Base-by-base conservation (phyloP, 2,888 invertebrate species). In the Slavum lentiscoides region DNA sequence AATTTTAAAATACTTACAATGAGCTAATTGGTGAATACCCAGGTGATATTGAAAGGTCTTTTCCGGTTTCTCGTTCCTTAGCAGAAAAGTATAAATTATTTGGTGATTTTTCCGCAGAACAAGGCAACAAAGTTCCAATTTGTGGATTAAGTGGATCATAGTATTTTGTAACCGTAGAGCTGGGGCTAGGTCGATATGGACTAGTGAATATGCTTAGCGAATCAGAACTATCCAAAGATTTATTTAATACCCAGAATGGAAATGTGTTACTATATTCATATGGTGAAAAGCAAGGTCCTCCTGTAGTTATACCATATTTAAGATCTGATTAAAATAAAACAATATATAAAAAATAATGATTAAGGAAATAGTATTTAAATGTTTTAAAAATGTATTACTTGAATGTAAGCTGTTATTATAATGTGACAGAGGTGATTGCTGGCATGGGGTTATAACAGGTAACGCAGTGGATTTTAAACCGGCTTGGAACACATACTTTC, bases 211-310 rank as follows among this genome's bases (percentile, higher is more conserved):
- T 94, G 0, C 96, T 93, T 0, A 95, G 94, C 6, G 93, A 93
- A 30, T 92, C 92, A 17, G 94, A 92, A 58, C 94, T 91, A 80
- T 93, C 92, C 0, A 92, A 92, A 13, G 83, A 94, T 3, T 94
- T 94, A 90, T 93, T 94, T 5, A 90, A 90, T 58, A 84, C 85
- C 55, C 93, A 92, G 81, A 91, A 92, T 0, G 96, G 96, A 15
- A 96, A 94, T 88, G 96, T 91, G 7, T 97, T 97, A 17, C 95
- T 95, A 0, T 95, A 95, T 86, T 98, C 98, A 8, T 96, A 96
- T 4, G 98, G 98, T 21, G 98, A 98, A 88, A 99, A 99, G 76
- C 95, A 95, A 1, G 97, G 97, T 4, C 95, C 97, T 59, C 96
- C 96, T 0, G 98, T 98, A 0, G 98, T 98, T 96, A 98, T 97